Evolutionary conservation across 2,797 vertebrate species (phyloP), one percentile per base, ranked within the genome.

Genomic region (Ataeniobius toweri): DNA sequence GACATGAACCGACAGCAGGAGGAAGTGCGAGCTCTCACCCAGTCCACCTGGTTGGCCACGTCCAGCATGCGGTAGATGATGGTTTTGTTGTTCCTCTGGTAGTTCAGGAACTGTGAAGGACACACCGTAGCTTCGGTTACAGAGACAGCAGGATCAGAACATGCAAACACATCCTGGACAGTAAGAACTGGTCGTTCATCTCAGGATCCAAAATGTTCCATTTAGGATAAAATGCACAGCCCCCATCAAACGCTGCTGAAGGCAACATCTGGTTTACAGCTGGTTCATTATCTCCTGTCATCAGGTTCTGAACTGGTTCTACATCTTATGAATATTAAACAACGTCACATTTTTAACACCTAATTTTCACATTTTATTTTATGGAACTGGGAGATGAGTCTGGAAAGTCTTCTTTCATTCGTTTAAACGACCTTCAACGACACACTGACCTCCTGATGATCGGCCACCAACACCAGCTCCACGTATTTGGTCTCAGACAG

Each of bases 381-480:
- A 36, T 36, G 36, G 36, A 36, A 36, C 36, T 36, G 3, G 36
- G 36, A 36, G 36, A 36, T 36, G 36, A 36, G 36, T 36, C 36
- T 36, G 3, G 36, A 36, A 36, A 36, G 36, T 36, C 36, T 4
- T 36, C 4, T 36, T 36, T 36, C 36, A 36, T 4, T 36, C 36
- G 36, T 36, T 36, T 36, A 36, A 36, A 36, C 36, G 36, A 36
- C 36, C 36, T 36, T 36, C 36, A 36, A 4, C 36, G 3, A 36
- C 24, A 0, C 56, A 88, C 87, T 82, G 76, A 99, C 97, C 95
- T 97, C 97, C 0, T 96, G 82, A 8, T 97, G 95, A 71, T 99
- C 97, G 0, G 93, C 97, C 76, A 99, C 97, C 80, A 99, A 94
- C 90, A 97, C 97, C 93, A 99, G 93, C 79, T 99, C 98, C 55